Conservation (phyloP, 1,140 invertebrate species). For the Cotesia vestalis region DNA sequence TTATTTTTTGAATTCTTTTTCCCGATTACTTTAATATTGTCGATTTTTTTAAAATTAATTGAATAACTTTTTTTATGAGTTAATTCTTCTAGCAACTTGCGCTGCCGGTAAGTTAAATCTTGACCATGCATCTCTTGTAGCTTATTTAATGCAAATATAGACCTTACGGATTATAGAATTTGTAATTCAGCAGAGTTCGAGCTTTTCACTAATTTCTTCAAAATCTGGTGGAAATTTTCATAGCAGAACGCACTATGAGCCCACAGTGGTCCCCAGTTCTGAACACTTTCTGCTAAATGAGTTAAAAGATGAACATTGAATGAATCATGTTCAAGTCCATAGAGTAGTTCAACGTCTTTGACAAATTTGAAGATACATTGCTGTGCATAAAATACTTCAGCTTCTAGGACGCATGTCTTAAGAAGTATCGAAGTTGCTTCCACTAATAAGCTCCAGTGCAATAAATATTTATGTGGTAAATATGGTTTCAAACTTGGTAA, state of each 20-base stretch:
- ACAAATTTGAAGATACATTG: slow-evolving; percentile 44
- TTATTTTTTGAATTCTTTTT: no score
- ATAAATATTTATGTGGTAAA: slow-evolving; percentile 39
- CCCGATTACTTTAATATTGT: no score
- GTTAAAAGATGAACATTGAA: slow-evolving; percentile 47
- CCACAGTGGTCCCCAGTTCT: slow-evolving; percentile 43
- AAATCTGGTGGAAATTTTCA: slow-evolving; percentile 35
- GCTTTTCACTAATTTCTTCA: slow-evolving; percentile 35
- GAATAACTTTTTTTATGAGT: neutral
- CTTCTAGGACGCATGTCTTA: slow-evolving; percentile 36
- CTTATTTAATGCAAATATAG: slow-evolving; percentile 15
- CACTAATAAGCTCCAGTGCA: slow-evolving; percentile 47
- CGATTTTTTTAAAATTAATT: no score
- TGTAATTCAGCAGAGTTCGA: slow-evolving; percentile 26
- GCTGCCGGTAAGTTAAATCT: slow-evolving; percentile 1
- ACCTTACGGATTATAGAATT: slow-evolving; percentile 31
- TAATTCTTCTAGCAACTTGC: slow-evolving; percentile 2
- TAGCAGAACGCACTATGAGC: slow-evolving; percentile 38
- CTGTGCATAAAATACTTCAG: slow-evolving; percentile 36
- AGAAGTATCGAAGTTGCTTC: slow-evolving; percentile 41
- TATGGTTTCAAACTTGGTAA: slow-evolving; percentile 38
- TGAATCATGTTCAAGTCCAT: slow-evolving; percentile 37
- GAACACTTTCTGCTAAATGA: slow-evolving; percentile 38
- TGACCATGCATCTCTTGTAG: slow-evolving; percentile 15
- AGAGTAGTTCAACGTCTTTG: slow-evolving; percentile 38